Evolutionary conservation across 2,888 invertebrate species (phyloP).

Genomic region (Phasia obesa): DNA sequence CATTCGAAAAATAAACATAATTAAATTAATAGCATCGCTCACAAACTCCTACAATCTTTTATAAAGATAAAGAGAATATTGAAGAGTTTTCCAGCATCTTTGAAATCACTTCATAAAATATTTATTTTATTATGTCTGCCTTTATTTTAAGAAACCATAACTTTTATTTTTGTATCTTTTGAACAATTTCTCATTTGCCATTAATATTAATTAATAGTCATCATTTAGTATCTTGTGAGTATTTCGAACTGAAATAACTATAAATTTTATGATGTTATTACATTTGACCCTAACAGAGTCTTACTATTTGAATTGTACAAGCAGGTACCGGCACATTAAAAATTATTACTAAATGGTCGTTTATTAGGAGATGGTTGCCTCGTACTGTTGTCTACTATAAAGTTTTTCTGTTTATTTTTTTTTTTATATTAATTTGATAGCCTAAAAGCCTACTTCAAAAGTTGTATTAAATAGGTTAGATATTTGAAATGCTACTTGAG

Average conservation of each 20-base stretch:
- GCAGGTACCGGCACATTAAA: background rate
- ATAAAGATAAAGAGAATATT: background rate
- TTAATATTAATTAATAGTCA: conserved; percentile 55
- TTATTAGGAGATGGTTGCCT: background rate
- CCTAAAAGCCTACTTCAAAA: conserved; percentile 17
- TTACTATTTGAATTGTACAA: background rate
- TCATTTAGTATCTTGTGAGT: conserved; percentile 40
- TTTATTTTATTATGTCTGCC: background rate
- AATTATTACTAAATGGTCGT: conserved; percentile 14
- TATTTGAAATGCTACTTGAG: no score
- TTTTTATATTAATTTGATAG: background rate
- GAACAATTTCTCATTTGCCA: background rate
- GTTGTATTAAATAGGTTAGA: background rate
- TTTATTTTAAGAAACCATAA: background rate
- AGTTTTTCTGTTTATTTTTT: no score
- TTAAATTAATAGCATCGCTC: conserved; percentile 46
- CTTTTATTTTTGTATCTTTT: conserved; percentile 24
- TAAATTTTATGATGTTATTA: conserved; percentile 58
- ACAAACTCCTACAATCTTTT: background rate
- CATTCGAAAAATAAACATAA: conserved; percentile 47
- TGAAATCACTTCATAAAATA: conserved; percentile 7
- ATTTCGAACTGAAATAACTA: conserved; percentile 54
- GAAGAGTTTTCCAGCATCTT: background rate
- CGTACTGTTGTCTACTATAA: no score
- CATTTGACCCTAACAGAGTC: conserved; percentile 41